Conservation (phyloP, 2,797 vertebrate species). For the Cirrhinus mrigala region DNA sequence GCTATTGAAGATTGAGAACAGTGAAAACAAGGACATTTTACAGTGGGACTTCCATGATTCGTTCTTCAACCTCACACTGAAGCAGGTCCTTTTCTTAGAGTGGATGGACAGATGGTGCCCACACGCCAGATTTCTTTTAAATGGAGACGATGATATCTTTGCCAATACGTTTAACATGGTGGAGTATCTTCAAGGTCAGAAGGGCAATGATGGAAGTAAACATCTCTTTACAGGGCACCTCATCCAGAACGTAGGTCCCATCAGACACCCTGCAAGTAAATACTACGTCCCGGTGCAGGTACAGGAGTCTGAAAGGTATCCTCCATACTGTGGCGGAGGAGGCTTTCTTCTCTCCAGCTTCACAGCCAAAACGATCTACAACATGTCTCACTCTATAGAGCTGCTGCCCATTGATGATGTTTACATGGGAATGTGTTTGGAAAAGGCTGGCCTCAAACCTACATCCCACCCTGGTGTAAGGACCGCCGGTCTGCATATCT, state of each 20-base stretch:
- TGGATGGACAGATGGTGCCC: conserved; percentile 82
- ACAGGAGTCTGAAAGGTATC: conserved; percentile 40
- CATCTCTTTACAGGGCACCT: conserved; percentile 81
- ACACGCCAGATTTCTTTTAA: conserved; percentile 77
- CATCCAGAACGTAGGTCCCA: conserved; percentile 72
- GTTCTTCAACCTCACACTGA: conserved; percentile 90
- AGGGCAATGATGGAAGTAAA: conserved; percentile 57
- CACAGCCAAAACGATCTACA: conserved; percentile 75
- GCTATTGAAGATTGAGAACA: conserved; percentile 79
- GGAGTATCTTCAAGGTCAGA: conserved; percentile 67
- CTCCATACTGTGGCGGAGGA: conserved; percentile 71
- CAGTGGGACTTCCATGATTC: conserved; percentile 87
- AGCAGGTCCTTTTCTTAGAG: conserved; percentile 85
- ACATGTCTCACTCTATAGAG: conserved; percentile 62
- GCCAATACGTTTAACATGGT: conserved; percentile 83
- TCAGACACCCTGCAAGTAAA: conserved; percentile 79
- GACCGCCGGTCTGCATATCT: conserved; percentile 74
- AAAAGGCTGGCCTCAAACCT: conserved; percentile 77
- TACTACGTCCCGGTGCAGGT: conserved; percentile 84
- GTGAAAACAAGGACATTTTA: conserved; percentile 76
- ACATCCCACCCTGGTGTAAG: conserved; percentile 77
- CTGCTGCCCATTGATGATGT: conserved; percentile 89
- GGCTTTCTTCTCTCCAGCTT: conserved; percentile 83
- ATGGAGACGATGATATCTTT: conserved; percentile 86
- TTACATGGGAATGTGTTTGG: conserved; percentile 87